Evolutionary conservation across 2,113 vertebrate species (phyloP), one percentile per base, ranked within the genome.

Genomic region (Corvus hawaiiensis): DNA sequence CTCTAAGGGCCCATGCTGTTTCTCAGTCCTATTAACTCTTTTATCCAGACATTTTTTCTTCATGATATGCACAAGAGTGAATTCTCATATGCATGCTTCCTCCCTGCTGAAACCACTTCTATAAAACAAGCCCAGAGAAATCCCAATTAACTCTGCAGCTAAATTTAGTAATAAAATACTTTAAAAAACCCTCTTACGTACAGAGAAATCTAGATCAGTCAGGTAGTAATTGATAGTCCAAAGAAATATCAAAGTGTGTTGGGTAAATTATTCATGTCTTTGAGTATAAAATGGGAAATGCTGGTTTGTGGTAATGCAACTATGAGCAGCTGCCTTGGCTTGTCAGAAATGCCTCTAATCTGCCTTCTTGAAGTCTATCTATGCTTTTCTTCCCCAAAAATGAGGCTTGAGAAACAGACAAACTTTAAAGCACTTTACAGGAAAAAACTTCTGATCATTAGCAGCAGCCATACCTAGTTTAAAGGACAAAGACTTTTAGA

Each of bases 151-250:
- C 18, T 68, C 73, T 27, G 37, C 62, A 39, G 49, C 1, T 89
- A 56, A 56, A 64, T 68, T 94, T 87, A 61, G 13, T 52, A 68
- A 51, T 9, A 88, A 88, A 93, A 76, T 73, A 55, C 28, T 82
- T 64, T 1, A 0, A 6, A 61, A 77, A 68, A 44, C 0, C 0
- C 7, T 3, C 16, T 58, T 23, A 41, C 2, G 16, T 44, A n/a
- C 17, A 54, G 17, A 69, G 18, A 81, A 74, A 52, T 92, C 30
- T 48, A 81, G 21, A 64, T 43, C 66, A n/a, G 32, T 88, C 75
- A 90, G 41, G 39, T 84, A 81, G 56, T 35, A 92, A 77, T 35
- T 39, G 69, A 41, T 16, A 76, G 16, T 84, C 69, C 77, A 76
- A 91, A 76, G 49, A 82, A 84, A 72, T 79, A 79, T 24, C 44